These are phyloP conservation scores for Ellobius talpinus DNA, from an alignment of 2,113 vertebrate genomes.

Conservation along the genomic window DNA sequence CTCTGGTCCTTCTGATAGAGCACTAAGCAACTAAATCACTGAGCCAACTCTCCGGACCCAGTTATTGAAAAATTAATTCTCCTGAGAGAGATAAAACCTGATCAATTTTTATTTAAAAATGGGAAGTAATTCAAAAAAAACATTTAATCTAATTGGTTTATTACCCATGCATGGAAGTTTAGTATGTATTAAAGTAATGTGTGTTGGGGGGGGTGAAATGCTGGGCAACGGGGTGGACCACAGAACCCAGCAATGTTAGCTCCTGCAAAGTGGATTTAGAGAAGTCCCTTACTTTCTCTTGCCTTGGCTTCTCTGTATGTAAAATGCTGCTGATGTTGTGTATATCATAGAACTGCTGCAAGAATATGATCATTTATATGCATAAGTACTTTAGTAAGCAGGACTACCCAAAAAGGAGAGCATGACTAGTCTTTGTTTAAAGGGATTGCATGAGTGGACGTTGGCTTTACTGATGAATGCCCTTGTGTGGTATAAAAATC, in stretches of 20 bases:
- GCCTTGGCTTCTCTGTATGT: not conserved
- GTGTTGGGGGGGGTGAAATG: not conserved
- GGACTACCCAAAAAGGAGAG: not conserved
- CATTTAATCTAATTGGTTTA: constrained; percentile 25
- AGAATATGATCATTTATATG: not conserved
- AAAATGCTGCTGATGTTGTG: not conserved
- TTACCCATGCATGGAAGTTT: not conserved
- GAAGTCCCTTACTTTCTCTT: not conserved
- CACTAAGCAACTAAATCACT: not conserved
- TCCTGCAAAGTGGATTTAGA: not conserved
- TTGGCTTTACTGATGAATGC: constrained; percentile 40
- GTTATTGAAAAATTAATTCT: not conserved
- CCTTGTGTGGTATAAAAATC: constrained; percentile 68
- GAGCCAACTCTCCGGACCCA: not conserved
- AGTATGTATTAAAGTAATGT: not conserved
- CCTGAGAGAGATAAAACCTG: not conserved
- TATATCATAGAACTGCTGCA: not conserved
- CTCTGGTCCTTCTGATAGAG: not conserved
- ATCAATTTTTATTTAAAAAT: constrained; percentile 48
- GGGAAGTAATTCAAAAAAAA: constrained; percentile 36
- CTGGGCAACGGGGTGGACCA: not conserved
- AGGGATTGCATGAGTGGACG: not conserved
- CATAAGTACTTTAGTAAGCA: not conserved
- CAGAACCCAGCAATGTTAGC: not conserved
- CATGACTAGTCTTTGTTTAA: not conserved